Conservation (phyloP, 2,113 vertebrate genomes). For the Otis tarda region DNA sequence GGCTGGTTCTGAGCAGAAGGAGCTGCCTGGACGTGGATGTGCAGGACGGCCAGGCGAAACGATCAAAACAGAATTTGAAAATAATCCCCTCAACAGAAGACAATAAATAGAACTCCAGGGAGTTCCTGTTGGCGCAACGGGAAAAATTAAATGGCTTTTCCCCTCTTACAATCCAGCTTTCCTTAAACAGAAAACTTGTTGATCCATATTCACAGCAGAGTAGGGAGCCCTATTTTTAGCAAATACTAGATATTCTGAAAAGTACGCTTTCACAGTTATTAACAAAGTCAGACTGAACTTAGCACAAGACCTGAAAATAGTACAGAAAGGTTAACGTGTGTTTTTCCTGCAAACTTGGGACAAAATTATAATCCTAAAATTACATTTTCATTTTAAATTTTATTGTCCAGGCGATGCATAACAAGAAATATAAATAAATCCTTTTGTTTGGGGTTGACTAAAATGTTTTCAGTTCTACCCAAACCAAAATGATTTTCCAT, state of each 20-base stretch:
- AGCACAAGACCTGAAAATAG: neutral
- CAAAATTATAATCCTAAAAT: neutral
- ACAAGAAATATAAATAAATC: neutral
- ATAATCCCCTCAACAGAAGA: neutral
- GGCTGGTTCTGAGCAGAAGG: neutral
- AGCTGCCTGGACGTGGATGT: neutral
- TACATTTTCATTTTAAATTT: neutral
- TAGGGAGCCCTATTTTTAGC: neutral
- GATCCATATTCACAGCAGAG: neutral
- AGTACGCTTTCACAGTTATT: neutral
- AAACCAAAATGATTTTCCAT: constrained; percentile 11
- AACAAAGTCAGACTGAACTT: neutral
- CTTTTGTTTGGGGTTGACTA: neutral
- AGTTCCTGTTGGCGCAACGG: neutral
- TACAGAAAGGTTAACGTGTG: neutral
- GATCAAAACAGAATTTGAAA: neutral
- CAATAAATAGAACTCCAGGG: neutral
- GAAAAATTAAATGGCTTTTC: neutral
- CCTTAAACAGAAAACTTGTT: neutral
- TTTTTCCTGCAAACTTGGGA: neutral
- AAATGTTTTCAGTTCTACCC: neutral
- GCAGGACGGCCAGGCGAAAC: neutral
- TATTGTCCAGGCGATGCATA: neutral
- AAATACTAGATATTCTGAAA: neutral
- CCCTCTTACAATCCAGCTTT: rapidly evolving